Evolutionary conservation across 2,113 vertebrate genomes (phyloP).

Genomic region (rat (Rattus norvegicus)): DNA sequence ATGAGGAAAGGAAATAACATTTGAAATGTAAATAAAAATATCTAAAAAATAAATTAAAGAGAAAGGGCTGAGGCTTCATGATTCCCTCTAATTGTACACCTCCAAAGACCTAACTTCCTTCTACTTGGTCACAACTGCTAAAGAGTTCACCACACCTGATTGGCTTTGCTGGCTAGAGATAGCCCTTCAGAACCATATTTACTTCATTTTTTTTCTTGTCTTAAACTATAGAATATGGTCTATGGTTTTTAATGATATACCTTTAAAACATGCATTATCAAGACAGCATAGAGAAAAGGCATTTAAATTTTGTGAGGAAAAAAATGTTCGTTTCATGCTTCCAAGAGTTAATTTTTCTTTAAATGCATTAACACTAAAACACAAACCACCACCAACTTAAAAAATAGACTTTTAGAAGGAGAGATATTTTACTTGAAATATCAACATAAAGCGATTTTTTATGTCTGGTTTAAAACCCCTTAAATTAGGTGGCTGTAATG

Average conservation of each 20-base stretch:
- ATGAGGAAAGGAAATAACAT: too few relatives aligned
- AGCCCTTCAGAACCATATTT: not conserved
- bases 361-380: constrained; percentile 68
- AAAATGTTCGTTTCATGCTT: constrained; percentile 59
- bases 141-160: not conserved
- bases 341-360: constrained; percentile 70
- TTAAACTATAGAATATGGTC: not conserved
- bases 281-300: not conserved
- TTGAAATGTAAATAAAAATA: too few relatives aligned
- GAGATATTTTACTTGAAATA: constrained; percentile 81
- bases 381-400: constrained; percentile 8
- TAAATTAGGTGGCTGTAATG: constrained; percentile 84
- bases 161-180: not conserved
- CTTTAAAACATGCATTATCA: not conserved
- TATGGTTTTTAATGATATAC: not conserved
- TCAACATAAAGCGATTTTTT: constrained; percentile 82
- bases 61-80: not conserved
- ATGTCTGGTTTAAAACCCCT: constrained; percentile 77
- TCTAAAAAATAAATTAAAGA: too few relatives aligned
- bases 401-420: constrained; percentile 56
- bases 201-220: not conserved
- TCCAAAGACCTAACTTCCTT: not conserved
- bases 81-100: not conserved
- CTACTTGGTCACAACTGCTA: too few relatives aligned
- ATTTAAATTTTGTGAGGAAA: constrained; percentile 42